A percentile compares a stretch with the other conserved stretches of the same genome.
phyloP scores from a whole-genome alignment of 2,797 vertebrate genomes.

The Trachurus trachurus region DNA sequence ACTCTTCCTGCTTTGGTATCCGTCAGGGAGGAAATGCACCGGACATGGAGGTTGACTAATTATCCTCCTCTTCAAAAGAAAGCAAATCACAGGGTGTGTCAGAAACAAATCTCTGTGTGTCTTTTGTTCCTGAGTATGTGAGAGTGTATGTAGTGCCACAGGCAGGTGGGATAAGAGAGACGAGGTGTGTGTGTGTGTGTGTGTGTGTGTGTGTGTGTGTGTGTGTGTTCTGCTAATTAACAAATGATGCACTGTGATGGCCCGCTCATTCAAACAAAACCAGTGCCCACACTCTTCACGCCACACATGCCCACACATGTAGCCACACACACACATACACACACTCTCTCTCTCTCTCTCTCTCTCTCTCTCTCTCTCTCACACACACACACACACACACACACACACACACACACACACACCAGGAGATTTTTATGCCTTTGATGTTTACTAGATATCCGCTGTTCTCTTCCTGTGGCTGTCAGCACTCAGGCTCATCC shows the following conservation, averaged over 20 bases:
- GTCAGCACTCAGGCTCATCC: conserved; percentile 33
- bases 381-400: conserved; percentile 7
- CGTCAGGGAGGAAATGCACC: background rate
- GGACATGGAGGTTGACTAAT: conserved; percentile 27
- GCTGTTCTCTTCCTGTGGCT: conserved; percentile 27
- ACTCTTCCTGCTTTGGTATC: conserved; percentile 20
- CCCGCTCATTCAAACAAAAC: background rate
- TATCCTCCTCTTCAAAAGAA: conserved; percentile 21
- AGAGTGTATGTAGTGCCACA: background rate
- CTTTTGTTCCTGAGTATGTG: background rate
- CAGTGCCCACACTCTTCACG: background rate
- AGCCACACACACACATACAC: background rate
- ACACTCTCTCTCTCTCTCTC: background rate
- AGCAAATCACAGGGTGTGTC: conserved; percentile 8
- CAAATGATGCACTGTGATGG: background rate
- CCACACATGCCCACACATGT: conserved; percentile 4
- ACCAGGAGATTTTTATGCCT: conserved; percentile 20
- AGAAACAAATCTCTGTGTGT: conserved; percentile 5
- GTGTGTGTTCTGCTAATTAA: conserved; percentile 41
- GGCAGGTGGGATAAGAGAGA: conserved; percentile 1
- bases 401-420: conserved; percentile 3
- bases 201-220: background rate
- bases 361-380: too few species aligned
- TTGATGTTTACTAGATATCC: conserved; percentile 47
- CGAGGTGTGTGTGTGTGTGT: background rate